Base-by-base conservation (phyloP, 2,113 vertebrate genomes). In the Ovis canadensis region DNA sequence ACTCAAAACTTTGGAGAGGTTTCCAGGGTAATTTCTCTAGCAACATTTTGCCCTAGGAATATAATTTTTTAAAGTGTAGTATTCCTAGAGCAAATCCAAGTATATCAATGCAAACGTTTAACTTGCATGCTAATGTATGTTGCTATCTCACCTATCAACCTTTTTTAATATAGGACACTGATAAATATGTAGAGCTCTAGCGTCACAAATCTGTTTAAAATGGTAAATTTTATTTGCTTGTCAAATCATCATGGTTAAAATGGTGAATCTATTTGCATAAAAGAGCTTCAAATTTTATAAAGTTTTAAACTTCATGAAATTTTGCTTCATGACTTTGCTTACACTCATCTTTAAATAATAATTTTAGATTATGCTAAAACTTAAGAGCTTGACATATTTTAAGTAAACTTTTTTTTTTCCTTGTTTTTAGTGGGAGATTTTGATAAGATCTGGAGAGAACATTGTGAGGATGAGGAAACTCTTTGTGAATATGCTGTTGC, bases 361-460 rank as follows among this genome's bases (percentile, higher is more conserved):
- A 62, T 92, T 93, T 83, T 60, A 88, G 17, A 57, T 80, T 94
- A 40, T 92, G 5, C 31, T 82, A 33, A 92, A 89, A 78, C 81
- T 96, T 40, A 91, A 94, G 43, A 88, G 52, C 36, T 33, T 81
- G 85, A 89, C 7, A 21, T 96, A 80, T 96, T 92, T 90, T 50
- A 88, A 95, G 43, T 89, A 67, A 86, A 52, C 15, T 78, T 80
- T 91, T 97, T 98, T 98, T 88, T 98, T 97, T 52, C 81, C 89
- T 98, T 98, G 96, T 96, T 87, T 97, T 97, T 98, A 99, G 99
- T 99, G 99, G 99, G 99, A 43, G 99, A 99, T 98, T 99, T 99
- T 98, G 99, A 99, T 97, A 99, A 99, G 99, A 99, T 99, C 98
- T 99, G 99, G 99, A 99, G 99, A 62, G 99, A 99, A 98, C 99